phyloP scores from a whole-genome alignment of 2,797 vertebrate species.

The Triplophysa bombifrons region DNA sequence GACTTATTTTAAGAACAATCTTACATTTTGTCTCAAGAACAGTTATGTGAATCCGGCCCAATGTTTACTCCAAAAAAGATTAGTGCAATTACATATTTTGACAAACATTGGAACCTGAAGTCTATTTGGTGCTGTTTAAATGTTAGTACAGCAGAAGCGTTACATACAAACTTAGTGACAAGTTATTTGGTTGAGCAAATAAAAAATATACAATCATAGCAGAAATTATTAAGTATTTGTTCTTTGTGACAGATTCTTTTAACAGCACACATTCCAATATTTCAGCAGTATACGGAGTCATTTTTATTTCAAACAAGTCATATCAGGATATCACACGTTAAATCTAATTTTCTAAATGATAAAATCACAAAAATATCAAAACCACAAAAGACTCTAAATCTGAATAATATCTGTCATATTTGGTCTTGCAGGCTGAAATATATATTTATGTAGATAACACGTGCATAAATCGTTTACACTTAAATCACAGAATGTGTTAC shows the following conservation, averaged over 20 bases:
- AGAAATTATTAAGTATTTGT: background rate
- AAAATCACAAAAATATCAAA: background rate
- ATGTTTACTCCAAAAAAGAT: background rate
- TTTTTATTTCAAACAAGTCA: background rate
- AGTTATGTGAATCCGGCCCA: no score
- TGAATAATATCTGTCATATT: slow-evolving; percentile 3
- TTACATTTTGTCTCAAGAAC: no score
- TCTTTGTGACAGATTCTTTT: background rate
- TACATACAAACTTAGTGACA: background rate
- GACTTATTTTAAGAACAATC: no score
- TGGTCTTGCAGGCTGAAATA: background rate
- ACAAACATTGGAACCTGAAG: background rate
- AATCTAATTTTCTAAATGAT: background rate
- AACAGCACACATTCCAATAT: background rate
- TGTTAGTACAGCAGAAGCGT: slow-evolving; percentile 3
- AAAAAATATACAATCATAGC: background rate
- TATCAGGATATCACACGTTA: background rate
- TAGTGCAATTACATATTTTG: slow-evolving; percentile 10
- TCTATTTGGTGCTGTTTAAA: background rate
- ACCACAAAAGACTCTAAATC: background rate
- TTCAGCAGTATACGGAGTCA: background rate
- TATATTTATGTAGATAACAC: background rate
- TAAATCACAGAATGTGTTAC: no score
- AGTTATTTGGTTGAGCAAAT: background rate
- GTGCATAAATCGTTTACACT: background rate